Evolutionary conservation across 92 coral and sea anemone genomes (phyloP), one percentile per base, ranked within the genome.

Genomic region (Siderastrea siderea): DNA sequence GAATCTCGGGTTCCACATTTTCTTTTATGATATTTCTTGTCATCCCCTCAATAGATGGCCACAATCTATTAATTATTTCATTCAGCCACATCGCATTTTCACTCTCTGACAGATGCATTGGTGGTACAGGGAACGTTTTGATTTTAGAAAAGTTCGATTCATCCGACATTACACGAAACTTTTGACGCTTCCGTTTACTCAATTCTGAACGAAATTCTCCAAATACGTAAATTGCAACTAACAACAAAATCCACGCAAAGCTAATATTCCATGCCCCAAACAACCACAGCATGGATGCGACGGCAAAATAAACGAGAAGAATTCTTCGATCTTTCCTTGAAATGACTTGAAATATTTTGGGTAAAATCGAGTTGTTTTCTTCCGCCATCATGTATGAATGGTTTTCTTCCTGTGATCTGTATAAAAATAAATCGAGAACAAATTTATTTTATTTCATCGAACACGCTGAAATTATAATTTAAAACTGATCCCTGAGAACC

Each of bases 51-150:
- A 96, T 84, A 65, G 84, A 93, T 1, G 99, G 98, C 99, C 99
- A 96, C 95, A 93, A 89, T 69, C 87, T 95, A 17, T 74, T 81
- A 3, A 96, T 91, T 14, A 95, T 89, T 52, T 91, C 78, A 79
- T 96, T 96, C 74, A 96, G 77, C 99, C 99, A 96, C 52, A 74
- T 58, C 0, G 95, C 96, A 19, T 89, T 95, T 71, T 96, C 99
- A n/a, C 79, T 84, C 49, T 93, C 95, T 26, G 95, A 88, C 63
- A 90, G 88, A 45, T 90, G 71, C 43, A 81, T 86, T 76, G 90
- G 88, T 47, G 86, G 78, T 71, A 82, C 12, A 0, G 67, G 45
- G 10, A 82, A 57, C 3, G 68, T 16, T 57, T 70, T 57, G 58
- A 96, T 71, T 65, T 93, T 91, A 38, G 88, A 83, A 46, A 95